Evolutionary conservation across 2,888 invertebrate species (phyloP).

Genomic region (Ceratothoa steindachneri): DNA sequence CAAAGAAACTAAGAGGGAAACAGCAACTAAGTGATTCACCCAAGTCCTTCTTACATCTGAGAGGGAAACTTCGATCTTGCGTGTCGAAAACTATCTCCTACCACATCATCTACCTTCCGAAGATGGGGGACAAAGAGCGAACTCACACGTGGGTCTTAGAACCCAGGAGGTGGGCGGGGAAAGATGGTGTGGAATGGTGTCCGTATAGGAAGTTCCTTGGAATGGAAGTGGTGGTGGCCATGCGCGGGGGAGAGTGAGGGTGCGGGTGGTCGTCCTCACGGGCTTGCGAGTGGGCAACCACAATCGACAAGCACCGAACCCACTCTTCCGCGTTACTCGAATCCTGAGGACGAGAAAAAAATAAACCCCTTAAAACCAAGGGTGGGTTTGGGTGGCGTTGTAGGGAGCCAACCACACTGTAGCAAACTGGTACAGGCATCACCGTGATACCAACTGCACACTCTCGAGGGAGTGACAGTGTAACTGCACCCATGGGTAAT

Average conservation of each 20-base stretch:
- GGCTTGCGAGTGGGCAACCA: conserved; percentile 80
- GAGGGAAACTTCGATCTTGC: too few relatives aligned
- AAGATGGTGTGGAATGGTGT: conserved; percentile 22
- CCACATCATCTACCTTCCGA: too few relatives aligned
- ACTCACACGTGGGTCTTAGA: conserved; percentile 6
- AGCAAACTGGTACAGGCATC: not conserved
- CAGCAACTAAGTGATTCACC: too few relatives aligned
- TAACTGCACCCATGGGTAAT: not conserved
- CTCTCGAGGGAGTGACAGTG: not conserved
- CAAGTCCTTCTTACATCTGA: too few relatives aligned
- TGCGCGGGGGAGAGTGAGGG: not conserved
- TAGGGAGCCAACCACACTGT: not conserved
- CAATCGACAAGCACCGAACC: conserved; percentile 90
- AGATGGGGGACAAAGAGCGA: too few relatives aligned
- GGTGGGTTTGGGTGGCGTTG: too few relatives aligned
- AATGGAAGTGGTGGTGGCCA: conserved; percentile 33
- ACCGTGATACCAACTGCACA: not conserved
- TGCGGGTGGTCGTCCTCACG: conserved; percentile 43
- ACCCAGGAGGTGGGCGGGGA: not conserved
- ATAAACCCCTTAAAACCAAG: too few relatives aligned
- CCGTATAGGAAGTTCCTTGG: conserved; percentile 42
- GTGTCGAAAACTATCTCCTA: too few relatives aligned
- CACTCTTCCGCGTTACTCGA: conserved; percentile 92
- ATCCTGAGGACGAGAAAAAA: conserved; percentile 56
- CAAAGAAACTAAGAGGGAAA: too few relatives aligned